Conservation (phyloP, 2,113 vertebrate genomes). For the Peromyscus leucopus region DNA sequence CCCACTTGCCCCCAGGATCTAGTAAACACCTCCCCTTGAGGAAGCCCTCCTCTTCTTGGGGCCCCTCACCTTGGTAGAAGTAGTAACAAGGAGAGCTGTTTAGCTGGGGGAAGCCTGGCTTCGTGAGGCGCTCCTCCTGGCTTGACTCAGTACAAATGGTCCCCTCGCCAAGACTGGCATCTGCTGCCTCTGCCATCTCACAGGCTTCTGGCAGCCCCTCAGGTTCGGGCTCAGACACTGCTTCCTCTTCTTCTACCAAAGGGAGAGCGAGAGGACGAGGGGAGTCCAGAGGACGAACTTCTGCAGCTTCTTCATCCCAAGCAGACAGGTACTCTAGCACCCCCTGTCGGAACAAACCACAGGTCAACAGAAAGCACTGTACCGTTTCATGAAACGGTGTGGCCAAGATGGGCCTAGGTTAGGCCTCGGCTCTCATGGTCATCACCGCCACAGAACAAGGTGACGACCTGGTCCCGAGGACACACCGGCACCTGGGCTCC, state of each 20-base stretch:
- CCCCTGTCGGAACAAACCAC: slow-evolving; percentile 85
- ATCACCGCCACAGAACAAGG: not conserved
- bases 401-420: slow-evolving; percentile 35
- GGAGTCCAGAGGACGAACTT: slow-evolving; percentile 80
- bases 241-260: slow-evolving; percentile 84
- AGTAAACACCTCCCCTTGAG: not conserved
- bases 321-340: slow-evolving; percentile 93
- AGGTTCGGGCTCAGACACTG: slow-evolving; percentile 79
- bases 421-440: not conserved
- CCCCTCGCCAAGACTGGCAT: slow-evolving; percentile 75
- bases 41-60: not conserved
- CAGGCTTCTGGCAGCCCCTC: slow-evolving; percentile 84
- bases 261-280: slow-evolving; percentile 71
- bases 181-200: slow-evolving; percentile 70
- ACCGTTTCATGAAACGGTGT: slow-evolving; percentile 26
- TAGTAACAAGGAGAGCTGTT: slow-evolving; percentile 95
- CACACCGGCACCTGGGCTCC: not conserved
- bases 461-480: not conserved
- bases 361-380: slow-evolving; percentile 19
- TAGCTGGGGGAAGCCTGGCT: slow-evolving; percentile 77
- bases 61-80: slow-evolving; percentile 96
- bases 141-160: slow-evolving; percentile 79
- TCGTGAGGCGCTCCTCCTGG: slow-evolving; percentile 78
- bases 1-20: not conserved
- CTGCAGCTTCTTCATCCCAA: slow-evolving; percentile 93